Percentiles rank a stretch among this genome's conserved stretches.
phyloP scores from a whole-genome alignment of 2,888 invertebrate genomes.

The Drepanosiphum platanoidis region DNA sequence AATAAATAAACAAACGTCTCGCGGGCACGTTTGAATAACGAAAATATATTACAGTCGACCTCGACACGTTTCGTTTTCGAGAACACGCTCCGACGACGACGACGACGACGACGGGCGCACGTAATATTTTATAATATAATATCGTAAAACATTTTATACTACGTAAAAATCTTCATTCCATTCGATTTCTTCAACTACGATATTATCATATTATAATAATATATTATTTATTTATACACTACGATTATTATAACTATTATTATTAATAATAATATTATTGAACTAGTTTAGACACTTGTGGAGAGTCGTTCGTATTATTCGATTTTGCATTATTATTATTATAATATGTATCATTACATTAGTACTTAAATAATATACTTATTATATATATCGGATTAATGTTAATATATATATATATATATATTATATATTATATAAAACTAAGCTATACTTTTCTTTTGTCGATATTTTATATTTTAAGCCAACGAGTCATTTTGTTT shows the following conservation, averaged over 20 bases:
- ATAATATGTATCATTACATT: background rate
- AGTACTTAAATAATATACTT: background rate
- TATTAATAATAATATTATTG: conserved; percentile 18
- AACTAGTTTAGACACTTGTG: conserved; percentile 38
- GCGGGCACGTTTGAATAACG: background rate
- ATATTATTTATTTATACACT: no score
- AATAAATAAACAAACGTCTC: no score
- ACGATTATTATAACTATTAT: conserved; percentile 21
- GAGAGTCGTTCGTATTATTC: conserved; percentile 26
- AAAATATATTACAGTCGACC: no score
- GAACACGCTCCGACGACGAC: background rate
- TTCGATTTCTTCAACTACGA: conserved; percentile 19
- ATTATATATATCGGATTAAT: background rate
- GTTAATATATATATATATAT: no score
- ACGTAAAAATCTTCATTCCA: background rate
- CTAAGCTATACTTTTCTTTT: conserved; percentile 32
- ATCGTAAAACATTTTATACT: no score
- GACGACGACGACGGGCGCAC: no score
- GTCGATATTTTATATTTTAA: conserved; percentile 1
- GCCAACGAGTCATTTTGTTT: conserved; percentile 24
- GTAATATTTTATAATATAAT: no score
- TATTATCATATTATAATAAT: no score
- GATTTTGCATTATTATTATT: conserved; percentile 29
- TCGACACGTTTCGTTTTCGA: background rate
- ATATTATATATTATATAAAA: conserved; percentile 23